A percentile compares a stretch with the other conserved stretches of the same genome.
Evolutionary conservation across 2,113 vertebrate genomes (phyloP).

Genomic region (Forbesichthys papilliferus): DNA sequence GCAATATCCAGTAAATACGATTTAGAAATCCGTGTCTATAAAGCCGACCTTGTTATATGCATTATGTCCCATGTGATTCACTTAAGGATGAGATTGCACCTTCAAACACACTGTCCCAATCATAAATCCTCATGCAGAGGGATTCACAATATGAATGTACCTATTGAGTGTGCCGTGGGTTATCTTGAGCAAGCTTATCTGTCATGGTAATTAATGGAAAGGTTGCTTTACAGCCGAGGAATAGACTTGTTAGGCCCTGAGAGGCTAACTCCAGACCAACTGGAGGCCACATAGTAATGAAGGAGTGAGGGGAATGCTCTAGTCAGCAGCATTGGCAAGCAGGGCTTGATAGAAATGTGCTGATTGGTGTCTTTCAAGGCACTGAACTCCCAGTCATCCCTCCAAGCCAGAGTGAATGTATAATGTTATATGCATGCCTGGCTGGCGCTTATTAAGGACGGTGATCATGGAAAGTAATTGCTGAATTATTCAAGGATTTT

Average conservation of each 20-base stretch:
- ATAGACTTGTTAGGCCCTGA: constrained; percentile 24
- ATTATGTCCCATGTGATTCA: background rate
- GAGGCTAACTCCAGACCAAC: constrained; percentile 43
- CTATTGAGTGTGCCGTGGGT: constrained; percentile 14
- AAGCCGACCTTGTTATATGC: background rate
- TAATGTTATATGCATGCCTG: constrained; percentile 18
- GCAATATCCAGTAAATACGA: too few relatives aligned
- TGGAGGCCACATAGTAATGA: constrained; percentile 44
- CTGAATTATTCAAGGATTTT: constrained; percentile 14
- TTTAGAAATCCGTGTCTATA: background rate
- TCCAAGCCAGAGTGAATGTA: constrained; percentile 1
- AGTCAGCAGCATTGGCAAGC: constrained; percentile 56
- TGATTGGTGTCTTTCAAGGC: constrained; percentile 58
- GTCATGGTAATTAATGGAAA: constrained; percentile 53
- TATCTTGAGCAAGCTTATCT: constrained; percentile 45
- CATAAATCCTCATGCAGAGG: constrained; percentile 6
- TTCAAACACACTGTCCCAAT: background rate
- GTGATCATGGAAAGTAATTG: background rate
- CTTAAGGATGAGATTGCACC: background rate
- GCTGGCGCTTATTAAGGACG: constrained; percentile 7
- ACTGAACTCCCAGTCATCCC: constrained; percentile 57
- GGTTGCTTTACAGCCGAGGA: constrained; percentile 34
- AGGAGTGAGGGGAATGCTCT: constrained; percentile 31
- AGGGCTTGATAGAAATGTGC: constrained; percentile 52
- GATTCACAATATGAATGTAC: constrained; percentile 13